A percentile compares a stretch with the other conserved stretches of the same genome.
phyloP scores from a whole-genome alignment of 1,140 invertebrate species.

The Phortica variegata region DNA sequence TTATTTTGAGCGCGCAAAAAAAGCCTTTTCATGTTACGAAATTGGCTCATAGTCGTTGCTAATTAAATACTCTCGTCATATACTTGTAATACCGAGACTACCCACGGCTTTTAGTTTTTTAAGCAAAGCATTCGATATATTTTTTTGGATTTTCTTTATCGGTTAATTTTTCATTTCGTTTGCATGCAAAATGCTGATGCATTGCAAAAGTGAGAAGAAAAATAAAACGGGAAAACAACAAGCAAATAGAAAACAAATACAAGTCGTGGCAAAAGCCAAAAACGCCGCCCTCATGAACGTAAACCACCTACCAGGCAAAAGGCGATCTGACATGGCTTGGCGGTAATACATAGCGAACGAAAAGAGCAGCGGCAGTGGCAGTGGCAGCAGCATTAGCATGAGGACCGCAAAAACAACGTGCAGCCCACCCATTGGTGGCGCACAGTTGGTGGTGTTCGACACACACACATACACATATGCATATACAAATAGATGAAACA shows the following conservation, averaged over 20 bases:
- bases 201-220: too few relatives aligned
- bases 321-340: too few relatives aligned
- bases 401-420: conserved; percentile 15
- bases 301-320: too few relatives aligned
- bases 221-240: too few relatives aligned
- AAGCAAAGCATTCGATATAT: too few relatives aligned
- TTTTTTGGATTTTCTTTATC: too few relatives aligned
- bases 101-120: background rate
- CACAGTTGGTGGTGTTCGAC: conserved; percentile 46
- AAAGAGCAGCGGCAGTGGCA: conserved; percentile 1
- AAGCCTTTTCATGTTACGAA: conserved; percentile 7
- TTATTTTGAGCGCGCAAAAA: conserved; percentile 1
- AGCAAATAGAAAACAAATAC: conserved; percentile 7
- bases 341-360: conserved; percentile 3
- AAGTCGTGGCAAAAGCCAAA: conserved; percentile 12
- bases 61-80: conserved; percentile 2
- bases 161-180: too few relatives aligned
- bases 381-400: background rate
- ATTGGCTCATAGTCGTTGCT: conserved; percentile 1
- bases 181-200: too few relatives aligned
- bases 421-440: conserved; percentile 43
- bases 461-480: conserved; percentile 6
- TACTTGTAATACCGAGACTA: background rate
- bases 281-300: too few relatives aligned
- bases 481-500: conserved; percentile 20